Percentiles rank a stretch among this genome's conserved stretches.
Evolutionary conservation across 2,113 vertebrate species (phyloP).

Genomic region (Copsychus sechellarum): DNA sequence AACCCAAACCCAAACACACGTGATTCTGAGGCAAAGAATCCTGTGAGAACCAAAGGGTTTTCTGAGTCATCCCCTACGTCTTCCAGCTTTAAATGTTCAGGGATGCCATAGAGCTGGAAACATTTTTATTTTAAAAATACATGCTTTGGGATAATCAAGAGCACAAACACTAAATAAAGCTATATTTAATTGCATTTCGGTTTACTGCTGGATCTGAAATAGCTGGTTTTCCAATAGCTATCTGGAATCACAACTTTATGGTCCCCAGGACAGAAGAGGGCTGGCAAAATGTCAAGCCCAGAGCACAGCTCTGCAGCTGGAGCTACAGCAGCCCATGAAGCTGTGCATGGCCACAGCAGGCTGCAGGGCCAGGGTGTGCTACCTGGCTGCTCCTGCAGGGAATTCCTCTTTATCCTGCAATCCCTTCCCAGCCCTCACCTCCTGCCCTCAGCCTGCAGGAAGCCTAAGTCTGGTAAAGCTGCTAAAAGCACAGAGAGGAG

Average conservation of each 20-base stretch:
- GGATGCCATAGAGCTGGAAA: conserved; percentile 23
- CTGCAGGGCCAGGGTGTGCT: background rate
- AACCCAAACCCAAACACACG: background rate
- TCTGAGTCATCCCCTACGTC: conserved; percentile 18
- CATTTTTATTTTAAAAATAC: conserved; percentile 32
- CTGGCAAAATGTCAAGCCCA: conserved; percentile 35
- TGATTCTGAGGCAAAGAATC: background rate
- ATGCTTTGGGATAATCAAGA: conserved; percentile 2
- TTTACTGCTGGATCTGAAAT: conserved; percentile 32
- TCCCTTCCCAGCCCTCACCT: background rate
- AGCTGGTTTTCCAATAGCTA: conserved; percentile 44
- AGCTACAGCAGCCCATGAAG: background rate
- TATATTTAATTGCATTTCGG: conserved; percentile 32
- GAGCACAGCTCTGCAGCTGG: background rate
- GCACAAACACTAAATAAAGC: background rate
- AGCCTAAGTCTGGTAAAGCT: background rate
- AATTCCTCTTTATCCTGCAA: background rate
- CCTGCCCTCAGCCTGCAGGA: background rate
- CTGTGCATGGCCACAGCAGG: background rate
- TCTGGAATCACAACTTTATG: conserved; percentile 45
- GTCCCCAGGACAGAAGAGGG: conserved; percentile 13
- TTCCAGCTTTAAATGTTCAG: background rate
- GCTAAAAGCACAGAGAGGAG: background rate
- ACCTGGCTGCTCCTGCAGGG: background rate
- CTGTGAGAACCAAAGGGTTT: background rate